Base-by-base conservation (phyloP, 2,113 vertebrate genomes). In the Colaptes auratus region DNA sequence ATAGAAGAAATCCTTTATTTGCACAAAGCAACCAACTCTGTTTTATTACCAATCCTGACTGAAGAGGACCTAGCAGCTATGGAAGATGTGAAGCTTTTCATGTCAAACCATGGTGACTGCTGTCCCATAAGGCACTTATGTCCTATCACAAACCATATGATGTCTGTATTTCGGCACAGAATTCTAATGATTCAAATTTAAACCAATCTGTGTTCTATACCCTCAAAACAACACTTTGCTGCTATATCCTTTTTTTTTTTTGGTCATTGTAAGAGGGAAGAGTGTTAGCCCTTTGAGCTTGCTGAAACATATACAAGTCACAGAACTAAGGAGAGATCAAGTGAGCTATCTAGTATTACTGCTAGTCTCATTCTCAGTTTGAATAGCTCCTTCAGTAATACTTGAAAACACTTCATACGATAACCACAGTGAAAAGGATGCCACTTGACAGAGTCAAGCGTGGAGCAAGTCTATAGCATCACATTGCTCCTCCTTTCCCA, bases 101-200 rank as follows among this genome's bases (percentile, higher is more conserved):
- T 50, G 39, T 71, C 94, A 94, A 88, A 95, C 92, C 82, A 93
- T 82, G 82, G 84, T 88, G 87, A 88, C 85, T 87, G 56, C 90
- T 96, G 92, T 93, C 69, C 58, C 35, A 86, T 59, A 91, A 75
- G 71, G 61, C 91, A 86, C 73, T 86, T 95, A 85, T 69, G 61
- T 75, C 88, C 88, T 58, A 63, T 63, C 59, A 30, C 55, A 50
- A 93, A 52, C 64, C 67, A 88, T 21, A 75, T 12, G 70, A 94
- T 48, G 12, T 64, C 78, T 91, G 55, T 20, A 42, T 55, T 96
- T 89, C 95, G 96, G 91, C 83, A 20, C 4, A 44, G 36, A 86
- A 63, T 82, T 90, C 59, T 90, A 75, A 76, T 4, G 15, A 89
- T 83, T 59, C 76, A 72, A 96, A 93, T 56, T 77, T 80, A 90